phyloP scores from a whole-genome alignment of 64 coral and sea anemone species.

The Montipora capricornis region DNA sequence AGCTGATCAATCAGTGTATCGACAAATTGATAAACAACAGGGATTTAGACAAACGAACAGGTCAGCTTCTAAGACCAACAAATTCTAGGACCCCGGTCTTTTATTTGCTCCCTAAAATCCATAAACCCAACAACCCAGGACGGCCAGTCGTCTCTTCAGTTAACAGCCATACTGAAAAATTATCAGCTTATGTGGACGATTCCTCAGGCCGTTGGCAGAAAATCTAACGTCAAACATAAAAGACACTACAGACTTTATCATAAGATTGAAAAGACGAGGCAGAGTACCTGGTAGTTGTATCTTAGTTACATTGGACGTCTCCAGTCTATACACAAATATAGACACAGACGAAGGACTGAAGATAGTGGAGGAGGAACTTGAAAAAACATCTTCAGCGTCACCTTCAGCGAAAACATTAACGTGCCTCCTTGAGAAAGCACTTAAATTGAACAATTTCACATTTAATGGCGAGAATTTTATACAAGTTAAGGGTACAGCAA shows the following conservation, averaged over 20 bases:
- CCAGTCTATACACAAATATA: too few species aligned
- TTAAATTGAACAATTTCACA: constrained; percentile 7
- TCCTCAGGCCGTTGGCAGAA: too few species aligned
- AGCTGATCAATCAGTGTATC: constrained; percentile 44
- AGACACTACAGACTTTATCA: background rate
- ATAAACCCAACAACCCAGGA: constrained; percentile 44
- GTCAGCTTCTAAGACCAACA: constrained; percentile 38
- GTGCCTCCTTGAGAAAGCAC: background rate
- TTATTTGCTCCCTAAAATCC: constrained; percentile 56
- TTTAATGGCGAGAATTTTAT: too few species aligned
- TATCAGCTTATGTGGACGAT: background rate
- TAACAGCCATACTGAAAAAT: constrained; percentile 3
- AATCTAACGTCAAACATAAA: background rate
- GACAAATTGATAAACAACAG: constrained; percentile 3
- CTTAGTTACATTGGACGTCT: too few species aligned
- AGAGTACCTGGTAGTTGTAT: too few species aligned
- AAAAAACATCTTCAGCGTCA: background rate
- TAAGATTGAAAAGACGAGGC: background rate
- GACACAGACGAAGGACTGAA: too few species aligned
- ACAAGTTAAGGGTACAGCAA: too few species aligned
- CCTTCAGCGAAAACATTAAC: constrained; percentile 19
- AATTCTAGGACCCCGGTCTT: constrained; percentile 49
- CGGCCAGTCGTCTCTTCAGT: constrained; percentile 19
- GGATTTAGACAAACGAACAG: constrained; percentile 5
- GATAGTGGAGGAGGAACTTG: too few species aligned